A percentile compares a stretch with the other conserved stretches of the same genome.
These are phyloP conservation scores for Gymnocheta viridis DNA, from an alignment of 2,888 invertebrate species.

Conservation along the genomic window DNA sequence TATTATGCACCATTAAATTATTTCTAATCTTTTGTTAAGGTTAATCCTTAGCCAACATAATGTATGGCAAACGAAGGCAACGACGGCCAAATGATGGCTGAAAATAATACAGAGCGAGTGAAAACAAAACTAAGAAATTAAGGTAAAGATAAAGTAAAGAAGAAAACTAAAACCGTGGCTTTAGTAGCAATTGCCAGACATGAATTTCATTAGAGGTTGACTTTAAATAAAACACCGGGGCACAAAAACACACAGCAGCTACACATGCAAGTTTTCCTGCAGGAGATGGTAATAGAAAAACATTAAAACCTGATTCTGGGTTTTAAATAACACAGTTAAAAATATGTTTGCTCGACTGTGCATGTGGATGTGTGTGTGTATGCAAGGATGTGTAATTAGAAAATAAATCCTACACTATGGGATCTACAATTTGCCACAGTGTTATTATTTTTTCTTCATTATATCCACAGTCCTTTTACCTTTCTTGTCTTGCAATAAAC, in stretches of 20 bases:
- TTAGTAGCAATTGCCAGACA: constrained; percentile 45
- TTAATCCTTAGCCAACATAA: constrained; percentile 59
- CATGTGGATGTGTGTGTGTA: neutral
- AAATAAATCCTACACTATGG: constrained; percentile 58
- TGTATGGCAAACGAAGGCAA: neutral
- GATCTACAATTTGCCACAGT: neutral
- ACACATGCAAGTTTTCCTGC: neutral
- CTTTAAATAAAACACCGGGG: constrained; percentile 45
- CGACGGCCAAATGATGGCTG: neutral
- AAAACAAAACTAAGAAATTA: neutral
- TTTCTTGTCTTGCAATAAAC: neutral
- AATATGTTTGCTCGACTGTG: neutral
- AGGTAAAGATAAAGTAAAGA: constrained; percentile 6
- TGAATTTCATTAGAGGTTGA: constrained; percentile 48
- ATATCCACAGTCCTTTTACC: neutral
- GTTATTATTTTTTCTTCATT: constrained; percentile 22
- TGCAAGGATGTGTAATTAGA: constrained; percentile 46
- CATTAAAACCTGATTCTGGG: constrained; percentile 52
- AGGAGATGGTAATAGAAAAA: constrained; percentile 18
- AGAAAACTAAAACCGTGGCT: constrained; percentile 27
- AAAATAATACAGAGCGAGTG: neutral
- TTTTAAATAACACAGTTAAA: constrained; percentile 39
- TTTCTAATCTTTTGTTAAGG: constrained; percentile 69
- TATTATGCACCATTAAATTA: constrained; percentile 69
- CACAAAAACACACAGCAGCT: neutral